Evolutionary conservation across 1,140 invertebrate genomes (phyloP).

Genomic region (Eupristina koningsbergeri): DNA sequence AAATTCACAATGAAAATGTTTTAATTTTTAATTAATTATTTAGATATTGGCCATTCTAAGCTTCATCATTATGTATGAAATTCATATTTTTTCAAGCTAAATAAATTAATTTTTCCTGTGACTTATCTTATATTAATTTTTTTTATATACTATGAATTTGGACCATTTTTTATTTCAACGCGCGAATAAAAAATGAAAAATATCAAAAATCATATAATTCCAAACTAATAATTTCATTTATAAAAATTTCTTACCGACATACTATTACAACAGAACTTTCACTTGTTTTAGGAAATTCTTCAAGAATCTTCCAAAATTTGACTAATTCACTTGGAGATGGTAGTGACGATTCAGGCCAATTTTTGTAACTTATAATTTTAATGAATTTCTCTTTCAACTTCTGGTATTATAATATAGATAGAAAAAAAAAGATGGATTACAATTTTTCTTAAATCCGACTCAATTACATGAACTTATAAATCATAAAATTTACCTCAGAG

Average conservation of each 20-base stretch:
- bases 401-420: neutral
- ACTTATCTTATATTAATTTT: too few relatives aligned
- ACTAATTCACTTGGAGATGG: slow-evolving; percentile 30
- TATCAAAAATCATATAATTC: too few relatives aligned
- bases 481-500: slow-evolving; percentile 36
- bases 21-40: too few relatives aligned
- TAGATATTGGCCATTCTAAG: too few relatives aligned
- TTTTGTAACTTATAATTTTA: slow-evolving; percentile 44
- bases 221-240: too few relatives aligned
- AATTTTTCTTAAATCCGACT: neutral
- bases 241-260: slow-evolving; percentile 40
- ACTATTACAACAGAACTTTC: slow-evolving; percentile 25
- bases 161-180: too few relatives aligned
- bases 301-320: slow-evolving; percentile 29
- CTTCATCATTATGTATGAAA: too few relatives aligned
- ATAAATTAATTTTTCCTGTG: too few relatives aligned
- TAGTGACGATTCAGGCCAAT: slow-evolving; percentile 13
- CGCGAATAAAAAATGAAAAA: too few relatives aligned
- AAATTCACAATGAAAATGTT: too few relatives aligned
- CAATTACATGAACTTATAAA: neutral
- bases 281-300: slow-evolving; percentile 16
- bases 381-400: slow-evolving; percentile 29
- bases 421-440: neutral
- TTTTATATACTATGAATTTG: too few relatives aligned
- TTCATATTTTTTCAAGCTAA: too few relatives aligned